Conservation (phyloP, 2,113 vertebrate genomes). For the Rhombomys opimus region DNA sequence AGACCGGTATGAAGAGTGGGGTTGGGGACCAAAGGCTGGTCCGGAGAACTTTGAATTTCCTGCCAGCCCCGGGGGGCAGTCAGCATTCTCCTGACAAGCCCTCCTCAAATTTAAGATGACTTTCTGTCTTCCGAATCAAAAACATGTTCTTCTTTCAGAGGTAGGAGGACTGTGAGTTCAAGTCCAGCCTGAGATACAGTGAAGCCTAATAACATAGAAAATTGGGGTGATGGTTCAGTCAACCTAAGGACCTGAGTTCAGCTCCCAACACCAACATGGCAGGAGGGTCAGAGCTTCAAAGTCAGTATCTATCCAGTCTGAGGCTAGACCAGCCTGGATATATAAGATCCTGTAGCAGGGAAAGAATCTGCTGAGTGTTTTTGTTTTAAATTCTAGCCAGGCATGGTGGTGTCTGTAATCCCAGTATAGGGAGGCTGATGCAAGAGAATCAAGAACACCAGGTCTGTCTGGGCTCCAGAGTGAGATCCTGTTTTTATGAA, state of each 20-base stretch:
- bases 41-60: background rate
- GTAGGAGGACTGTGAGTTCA: background rate
- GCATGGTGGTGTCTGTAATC: background rate
- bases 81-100: background rate
- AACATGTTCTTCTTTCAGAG: background rate
- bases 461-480: background rate
- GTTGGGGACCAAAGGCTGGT: background rate
- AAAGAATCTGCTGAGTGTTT: background rate
- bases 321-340: background rate
- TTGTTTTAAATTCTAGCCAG: background rate
- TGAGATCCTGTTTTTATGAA: background rate
- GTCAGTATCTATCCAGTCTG: background rate
- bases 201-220: background rate
- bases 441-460: background rate
- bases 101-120: background rate
- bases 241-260: background rate
- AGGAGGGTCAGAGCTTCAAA: background rate
- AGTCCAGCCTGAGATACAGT: background rate
- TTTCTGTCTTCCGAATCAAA: conserved; percentile 31
- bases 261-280: background rate
- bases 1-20: background rate
- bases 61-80: background rate
- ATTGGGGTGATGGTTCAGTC: background rate
- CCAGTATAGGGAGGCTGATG: background rate
- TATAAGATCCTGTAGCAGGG: background rate